A percentile compares a stretch with the other conserved stretches of the same genome.
Conservation (phyloP, 2,888 invertebrate genomes). For the Congeria kusceri region DNA sequence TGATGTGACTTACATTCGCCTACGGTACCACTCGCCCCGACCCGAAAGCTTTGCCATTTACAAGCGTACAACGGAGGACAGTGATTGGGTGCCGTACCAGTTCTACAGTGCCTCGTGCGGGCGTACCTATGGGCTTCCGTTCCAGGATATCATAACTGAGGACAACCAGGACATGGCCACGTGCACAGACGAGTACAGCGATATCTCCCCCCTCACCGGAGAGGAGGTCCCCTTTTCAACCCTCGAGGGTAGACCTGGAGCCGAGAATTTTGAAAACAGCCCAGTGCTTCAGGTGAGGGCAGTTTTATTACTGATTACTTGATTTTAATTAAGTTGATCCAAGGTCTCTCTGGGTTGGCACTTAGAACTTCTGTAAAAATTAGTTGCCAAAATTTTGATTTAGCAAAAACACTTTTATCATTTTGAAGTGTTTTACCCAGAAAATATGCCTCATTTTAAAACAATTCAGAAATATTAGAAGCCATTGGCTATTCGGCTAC, state of each 20-base stretch:
- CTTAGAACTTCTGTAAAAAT: no score
- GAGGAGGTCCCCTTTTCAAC: constrained; percentile 98
- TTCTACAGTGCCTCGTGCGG: constrained; percentile 94
- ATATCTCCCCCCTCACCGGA: constrained; percentile 97
- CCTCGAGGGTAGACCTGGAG: constrained; percentile 96
- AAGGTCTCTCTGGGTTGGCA: no score
- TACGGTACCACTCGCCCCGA: constrained; percentile 97
- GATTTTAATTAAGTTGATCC: no score
- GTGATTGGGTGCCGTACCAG: constrained; percentile 89
- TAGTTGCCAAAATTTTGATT: no score
- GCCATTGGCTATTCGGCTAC: no score
- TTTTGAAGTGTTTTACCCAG: no score
- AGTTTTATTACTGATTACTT: neutral
- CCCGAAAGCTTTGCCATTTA: constrained; percentile 99
- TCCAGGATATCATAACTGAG: constrained; percentile 88
- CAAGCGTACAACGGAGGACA: constrained; percentile 89
- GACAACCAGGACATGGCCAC: constrained; percentile 95
- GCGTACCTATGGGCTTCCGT: constrained; percentile 93
- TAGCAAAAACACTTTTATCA: no score
- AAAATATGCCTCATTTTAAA: no score
- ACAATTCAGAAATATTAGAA: no score
- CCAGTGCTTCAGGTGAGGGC: constrained; percentile 92
- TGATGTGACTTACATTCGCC: constrained; percentile 97
- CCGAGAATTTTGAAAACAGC: constrained; percentile 95
- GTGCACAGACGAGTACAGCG: constrained; percentile 99